phyloP scores from a whole-genome alignment of 2,888 invertebrate species.

The Mesoligia furuncula region DNA sequence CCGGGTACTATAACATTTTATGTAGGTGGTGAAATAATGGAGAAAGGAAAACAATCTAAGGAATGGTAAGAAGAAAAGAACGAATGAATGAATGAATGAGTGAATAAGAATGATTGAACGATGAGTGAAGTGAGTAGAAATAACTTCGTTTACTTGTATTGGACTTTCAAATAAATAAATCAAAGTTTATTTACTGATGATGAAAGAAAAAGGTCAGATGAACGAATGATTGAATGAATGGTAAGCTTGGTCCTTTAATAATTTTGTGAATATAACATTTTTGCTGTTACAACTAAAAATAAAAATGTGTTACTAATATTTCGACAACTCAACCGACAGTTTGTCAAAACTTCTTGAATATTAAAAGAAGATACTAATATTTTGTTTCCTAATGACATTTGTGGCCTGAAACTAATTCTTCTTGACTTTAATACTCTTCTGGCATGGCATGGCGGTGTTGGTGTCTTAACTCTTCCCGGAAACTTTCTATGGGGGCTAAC shows the following conservation, averaged over 20 bases:
- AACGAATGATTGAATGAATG: constrained; percentile 15
- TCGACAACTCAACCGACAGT: not conserved
- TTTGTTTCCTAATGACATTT: constrained; percentile 38
- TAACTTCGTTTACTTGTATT: not conserved
- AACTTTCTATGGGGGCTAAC: constrained; percentile 30
- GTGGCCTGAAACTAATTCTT: constrained; percentile 54
- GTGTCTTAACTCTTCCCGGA: constrained; percentile 60
- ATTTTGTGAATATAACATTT: constrained; percentile 21
- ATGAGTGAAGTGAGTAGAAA: not conserved
- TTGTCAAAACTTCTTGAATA: not conserved
- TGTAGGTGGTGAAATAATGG: not conserved
- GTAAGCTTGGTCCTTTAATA: constrained; percentile 31
- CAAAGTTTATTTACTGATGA: not conserved
- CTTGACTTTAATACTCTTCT: constrained; percentile 34
- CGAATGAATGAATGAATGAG: not conserved
- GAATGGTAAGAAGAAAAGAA: not conserved
- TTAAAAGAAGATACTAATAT: constrained; percentile 34
- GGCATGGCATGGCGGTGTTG: constrained; percentile 79
- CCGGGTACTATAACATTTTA: constrained; percentile 1
- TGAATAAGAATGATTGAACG: not conserved
- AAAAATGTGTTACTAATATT: constrained; percentile 46
- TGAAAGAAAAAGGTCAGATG: not conserved
- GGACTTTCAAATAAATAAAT: not conserved
- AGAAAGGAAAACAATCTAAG: not conserved
- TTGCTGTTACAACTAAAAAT: constrained; percentile 28